Conservation (phyloP, 2,888 invertebrate genomes). For the Apotomis capreana region DNA sequence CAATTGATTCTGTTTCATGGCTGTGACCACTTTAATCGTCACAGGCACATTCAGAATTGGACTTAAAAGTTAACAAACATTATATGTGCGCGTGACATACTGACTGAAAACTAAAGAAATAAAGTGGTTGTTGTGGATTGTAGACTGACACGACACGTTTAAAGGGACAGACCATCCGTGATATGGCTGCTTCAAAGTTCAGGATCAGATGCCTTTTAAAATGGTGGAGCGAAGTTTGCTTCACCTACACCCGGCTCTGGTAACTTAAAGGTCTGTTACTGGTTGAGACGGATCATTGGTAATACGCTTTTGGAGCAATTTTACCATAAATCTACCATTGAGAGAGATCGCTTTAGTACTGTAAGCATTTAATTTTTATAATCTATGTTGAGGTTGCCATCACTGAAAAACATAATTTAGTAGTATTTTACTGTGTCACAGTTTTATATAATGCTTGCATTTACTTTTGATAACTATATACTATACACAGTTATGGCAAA, state of each 20-base stretch:
- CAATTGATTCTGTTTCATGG: slow-evolving; percentile 1
- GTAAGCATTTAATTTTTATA: slow-evolving; percentile 65
- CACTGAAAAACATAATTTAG: slow-evolving; percentile 45
- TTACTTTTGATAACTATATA: slow-evolving; percentile 65
- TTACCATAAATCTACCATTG: slow-evolving; percentile 67
- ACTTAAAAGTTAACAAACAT: not conserved
- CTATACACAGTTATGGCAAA: slow-evolving; percentile 57
- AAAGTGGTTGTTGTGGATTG: not conserved
- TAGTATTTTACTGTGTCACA: slow-evolving; percentile 43
- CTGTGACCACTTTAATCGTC: not conserved
- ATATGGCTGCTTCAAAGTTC: not conserved
- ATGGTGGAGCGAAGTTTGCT: not conserved
- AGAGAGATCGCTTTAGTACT: slow-evolving; percentile 77
- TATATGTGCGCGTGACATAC: not conserved
- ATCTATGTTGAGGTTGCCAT: slow-evolving; percentile 69
- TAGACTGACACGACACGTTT: not conserved
- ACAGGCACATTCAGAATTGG: not conserved
- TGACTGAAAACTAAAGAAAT: not conserved
- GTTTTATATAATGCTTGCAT: slow-evolving; percentile 63
- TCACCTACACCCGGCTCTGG: not conserved
- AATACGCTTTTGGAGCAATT: slow-evolving; percentile 44
- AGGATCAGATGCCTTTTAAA: not conserved
- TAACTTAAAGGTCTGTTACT: not conserved
- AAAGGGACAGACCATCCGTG: not conserved
- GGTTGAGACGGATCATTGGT: slow-evolving; percentile 43